Base-by-base conservation (phyloP, 1,140 invertebrate genomes). In the Leucophenga varia region DNA sequence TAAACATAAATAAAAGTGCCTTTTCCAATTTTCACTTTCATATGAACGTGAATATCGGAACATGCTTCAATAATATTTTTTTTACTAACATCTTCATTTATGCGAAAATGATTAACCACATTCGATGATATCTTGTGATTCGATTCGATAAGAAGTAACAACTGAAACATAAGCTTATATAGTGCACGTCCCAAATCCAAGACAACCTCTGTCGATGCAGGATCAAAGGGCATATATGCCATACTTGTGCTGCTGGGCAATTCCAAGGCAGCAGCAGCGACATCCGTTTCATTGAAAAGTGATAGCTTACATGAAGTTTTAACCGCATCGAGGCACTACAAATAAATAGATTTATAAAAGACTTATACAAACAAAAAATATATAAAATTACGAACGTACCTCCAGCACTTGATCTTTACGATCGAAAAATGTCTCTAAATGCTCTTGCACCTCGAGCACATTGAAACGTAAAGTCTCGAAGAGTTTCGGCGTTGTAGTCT, bases 101-200 rank as follows among this genome's bases (percentile, higher is more conserved):
- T 57, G 38, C 64, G 61, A 52, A 75, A 72, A 54, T 72, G 71
- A 41, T 75, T 74, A 9, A 74, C 61, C 12, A 82, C 79, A 35
- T 80, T 80, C 9, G 79, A 76, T 21, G 94, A 80, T 81, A 97
- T 88, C 78, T 97, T 97, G 61, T 90, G 88, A 56, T 91, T 93
- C 13, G 90, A 90, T 77, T 98, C 94, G 37, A 95, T 84, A 2
- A 98, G 78, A 16, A 97, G 75, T 8, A 97, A 77, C 10, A 97
- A 78, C 71, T 98, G 95, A 65, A 98, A 96, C 69, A 96, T 91
- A 3, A 98, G 79, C 69, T 95, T 95, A 75, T 97, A 96, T 8
- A 97, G 78, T 37, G 87, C 84, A 57, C 88, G 83, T 13, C 91
- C 93, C 19, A 95, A 74, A 50, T 93, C 89, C 8, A 87, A 56